Percentiles rank a stretch among this genome's conserved stretches.
Evolutionary conservation across 1,140 invertebrate species (phyloP).

Genomic region (Trigoniulus corallinus): DNA sequence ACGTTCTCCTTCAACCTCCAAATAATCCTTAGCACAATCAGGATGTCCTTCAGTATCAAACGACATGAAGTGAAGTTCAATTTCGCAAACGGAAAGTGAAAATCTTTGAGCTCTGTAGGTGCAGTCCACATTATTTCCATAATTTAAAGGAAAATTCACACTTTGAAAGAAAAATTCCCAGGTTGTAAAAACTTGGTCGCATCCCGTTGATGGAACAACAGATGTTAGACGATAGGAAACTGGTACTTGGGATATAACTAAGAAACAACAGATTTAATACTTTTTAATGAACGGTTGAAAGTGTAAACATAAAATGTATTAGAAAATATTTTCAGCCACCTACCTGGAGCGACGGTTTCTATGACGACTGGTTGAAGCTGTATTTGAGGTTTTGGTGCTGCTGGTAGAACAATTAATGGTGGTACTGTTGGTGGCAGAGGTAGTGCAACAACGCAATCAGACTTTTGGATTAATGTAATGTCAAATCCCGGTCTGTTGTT

Average conservation of each 20-base stretch:
- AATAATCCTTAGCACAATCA: conserved; percentile 15
- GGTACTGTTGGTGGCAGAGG: background rate
- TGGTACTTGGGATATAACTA: background rate
- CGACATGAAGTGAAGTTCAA: conserved; percentile 13
- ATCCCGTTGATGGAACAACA: background rate
- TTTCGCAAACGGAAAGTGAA: conserved; percentile 11
- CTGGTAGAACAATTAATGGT: background rate
- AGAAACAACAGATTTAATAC: too few species aligned
- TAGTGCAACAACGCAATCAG: conserved; percentile 7
- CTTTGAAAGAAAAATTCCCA: conserved; percentile 1
- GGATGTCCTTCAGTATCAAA: conserved; percentile 16
- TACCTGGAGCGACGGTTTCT: background rate
- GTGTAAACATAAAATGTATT: too few species aligned
- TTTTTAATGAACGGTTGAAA: too few species aligned
- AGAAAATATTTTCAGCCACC: background rate
- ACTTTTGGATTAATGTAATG: conserved; percentile 14
- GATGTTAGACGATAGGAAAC: background rate
- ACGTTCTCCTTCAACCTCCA: conserved; percentile 15
- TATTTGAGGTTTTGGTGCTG: background rate
- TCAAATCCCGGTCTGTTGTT: conserved; percentile 14
- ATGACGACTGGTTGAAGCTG: background rate
- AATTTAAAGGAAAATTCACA: background rate
- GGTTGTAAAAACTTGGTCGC: conserved; percentile 1
- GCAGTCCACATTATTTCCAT: background rate
- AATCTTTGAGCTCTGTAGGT: background rate